phyloP scores from a whole-genome alignment of 2,888 invertebrate species.

The Sabatieria punctata region DNA sequence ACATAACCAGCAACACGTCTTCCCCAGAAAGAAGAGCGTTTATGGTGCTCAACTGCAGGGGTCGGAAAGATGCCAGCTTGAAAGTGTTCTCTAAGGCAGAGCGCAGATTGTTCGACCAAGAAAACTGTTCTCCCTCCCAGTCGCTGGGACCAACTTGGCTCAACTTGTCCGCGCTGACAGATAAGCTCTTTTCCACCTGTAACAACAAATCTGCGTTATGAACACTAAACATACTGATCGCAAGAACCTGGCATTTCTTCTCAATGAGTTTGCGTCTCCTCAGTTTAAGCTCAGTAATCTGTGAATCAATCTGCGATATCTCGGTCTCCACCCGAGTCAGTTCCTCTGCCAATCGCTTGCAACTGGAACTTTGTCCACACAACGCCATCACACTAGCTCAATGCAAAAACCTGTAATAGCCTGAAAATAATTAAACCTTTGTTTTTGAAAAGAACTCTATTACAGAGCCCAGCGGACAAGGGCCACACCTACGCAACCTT shows the following conservation, averaged over 20 bases:
- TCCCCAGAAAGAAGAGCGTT: conserved; percentile 62
- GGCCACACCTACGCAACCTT: no score
- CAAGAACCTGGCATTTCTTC: conserved; percentile 13
- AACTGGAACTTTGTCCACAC: no score
- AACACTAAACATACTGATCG: no score
- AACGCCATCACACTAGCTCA: no score
- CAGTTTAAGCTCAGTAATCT: conserved; percentile 13
- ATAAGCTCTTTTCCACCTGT: no score
- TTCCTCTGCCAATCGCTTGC: no score
- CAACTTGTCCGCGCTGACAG: background rate
- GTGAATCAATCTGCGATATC: conserved; percentile 11
- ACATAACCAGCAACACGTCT: conserved; percentile 64
- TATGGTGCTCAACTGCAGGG: conserved; percentile 62
- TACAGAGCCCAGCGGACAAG: no score
- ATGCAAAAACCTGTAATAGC: no score
- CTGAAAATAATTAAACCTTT: no score
- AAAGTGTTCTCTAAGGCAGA: conserved; percentile 46
- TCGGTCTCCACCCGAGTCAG: conserved; percentile 12
- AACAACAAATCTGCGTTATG: no score
- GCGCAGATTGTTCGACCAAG: conserved; percentile 51
- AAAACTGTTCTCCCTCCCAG: conserved; percentile 37
- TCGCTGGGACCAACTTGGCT: background rate
- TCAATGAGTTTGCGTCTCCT: conserved; percentile 11
- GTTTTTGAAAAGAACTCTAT: no score
- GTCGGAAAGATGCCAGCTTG: conserved; percentile 50